These are phyloP conservation scores for Scyliorhinus canicula DNA, from an alignment of 2,797 vertebrate genomes.

Conservation along the genomic window DNA sequence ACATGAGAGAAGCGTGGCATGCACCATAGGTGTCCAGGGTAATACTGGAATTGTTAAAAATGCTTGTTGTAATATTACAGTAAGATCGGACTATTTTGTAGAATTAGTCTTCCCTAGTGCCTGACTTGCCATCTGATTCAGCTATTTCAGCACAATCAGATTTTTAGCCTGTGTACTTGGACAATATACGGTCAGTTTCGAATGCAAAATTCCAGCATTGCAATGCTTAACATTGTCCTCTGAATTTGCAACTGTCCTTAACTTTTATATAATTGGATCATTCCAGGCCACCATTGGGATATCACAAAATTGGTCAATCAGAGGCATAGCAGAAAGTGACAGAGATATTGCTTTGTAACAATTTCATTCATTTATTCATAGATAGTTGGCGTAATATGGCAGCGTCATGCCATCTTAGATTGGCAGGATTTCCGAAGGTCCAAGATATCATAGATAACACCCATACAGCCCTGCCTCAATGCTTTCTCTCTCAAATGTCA, in stretches of 20 bases:
- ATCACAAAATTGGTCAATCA: not conserved
- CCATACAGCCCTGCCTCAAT: too few species aligned
- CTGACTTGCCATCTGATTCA: not conserved
- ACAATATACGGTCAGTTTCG: not conserved
- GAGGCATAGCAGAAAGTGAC: not conserved
- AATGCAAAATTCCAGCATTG: not conserved
- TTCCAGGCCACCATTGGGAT: too few species aligned
- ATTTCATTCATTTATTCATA: not conserved
- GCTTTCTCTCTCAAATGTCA: not conserved
- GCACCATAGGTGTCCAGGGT: not conserved
- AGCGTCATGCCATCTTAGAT: too few species aligned
- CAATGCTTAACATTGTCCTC: not conserved
- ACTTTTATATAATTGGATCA: too few species aligned
- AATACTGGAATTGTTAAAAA: not conserved
- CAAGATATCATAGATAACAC: too few species aligned
- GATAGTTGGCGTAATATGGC: too few species aligned
- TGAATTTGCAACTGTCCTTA: not conserved
- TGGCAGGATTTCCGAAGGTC: too few species aligned
- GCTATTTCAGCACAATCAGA: not conserved
- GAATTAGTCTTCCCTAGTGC: not conserved
- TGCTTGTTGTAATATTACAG: not conserved
- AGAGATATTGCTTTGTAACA: not conserved
- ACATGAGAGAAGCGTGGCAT: not conserved
- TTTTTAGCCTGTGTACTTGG: not conserved
- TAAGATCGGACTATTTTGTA: not conserved